These are phyloP conservation scores for Tylochromis polylepis DNA, from an alignment of 2,113 vertebrate species.

Conservation along the genomic window DNA sequence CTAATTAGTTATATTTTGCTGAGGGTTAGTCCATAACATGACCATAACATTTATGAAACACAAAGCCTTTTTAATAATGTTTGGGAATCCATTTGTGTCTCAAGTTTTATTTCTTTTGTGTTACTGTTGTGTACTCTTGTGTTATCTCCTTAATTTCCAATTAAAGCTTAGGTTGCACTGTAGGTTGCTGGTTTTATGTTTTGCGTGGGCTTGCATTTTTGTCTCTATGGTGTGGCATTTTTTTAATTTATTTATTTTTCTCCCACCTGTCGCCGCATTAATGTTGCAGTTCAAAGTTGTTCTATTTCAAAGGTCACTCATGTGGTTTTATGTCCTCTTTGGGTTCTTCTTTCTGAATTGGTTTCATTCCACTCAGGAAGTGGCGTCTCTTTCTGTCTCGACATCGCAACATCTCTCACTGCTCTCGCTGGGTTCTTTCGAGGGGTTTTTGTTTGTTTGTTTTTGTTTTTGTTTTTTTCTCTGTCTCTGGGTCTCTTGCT, in stretches of 20 bases:
- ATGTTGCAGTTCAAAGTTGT: not conserved
- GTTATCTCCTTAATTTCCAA: slow-evolving; percentile 45
- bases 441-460: slow-evolving; percentile 3
- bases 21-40: not conserved
- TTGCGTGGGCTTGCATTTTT: slow-evolving; percentile 62
- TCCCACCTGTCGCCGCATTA: slow-evolving; percentile 3
- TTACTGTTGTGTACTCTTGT: slow-evolving; percentile 49
- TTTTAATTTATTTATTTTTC: not conserved
- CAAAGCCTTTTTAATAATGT: not conserved
- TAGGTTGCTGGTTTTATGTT: slow-evolving; percentile 65
- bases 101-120: slow-evolving; percentile 9
- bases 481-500: slow-evolving; percentile 3
- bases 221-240: slow-evolving; percentile 27
- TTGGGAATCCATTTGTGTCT: slow-evolving; percentile 15
- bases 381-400: slow-evolving; percentile 8
- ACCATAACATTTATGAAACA: not conserved
- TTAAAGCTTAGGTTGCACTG: slow-evolving; percentile 62
- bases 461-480: slow-evolving; percentile 18
- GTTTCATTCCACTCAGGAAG: slow-evolving; percentile 36
- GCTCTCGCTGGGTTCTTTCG: slow-evolving; percentile 10
- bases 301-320: slow-evolving; percentile 25
- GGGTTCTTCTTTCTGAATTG: slow-evolving; percentile 24
- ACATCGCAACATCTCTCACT: not conserved
- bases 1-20: slow-evolving; percentile 22
- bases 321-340: slow-evolving; percentile 27